Evolutionary conservation across 2,113 vertebrate genomes (phyloP), one percentile per base, ranked within the genome.

Genomic region (Mohoua ochrocephala): DNA sequence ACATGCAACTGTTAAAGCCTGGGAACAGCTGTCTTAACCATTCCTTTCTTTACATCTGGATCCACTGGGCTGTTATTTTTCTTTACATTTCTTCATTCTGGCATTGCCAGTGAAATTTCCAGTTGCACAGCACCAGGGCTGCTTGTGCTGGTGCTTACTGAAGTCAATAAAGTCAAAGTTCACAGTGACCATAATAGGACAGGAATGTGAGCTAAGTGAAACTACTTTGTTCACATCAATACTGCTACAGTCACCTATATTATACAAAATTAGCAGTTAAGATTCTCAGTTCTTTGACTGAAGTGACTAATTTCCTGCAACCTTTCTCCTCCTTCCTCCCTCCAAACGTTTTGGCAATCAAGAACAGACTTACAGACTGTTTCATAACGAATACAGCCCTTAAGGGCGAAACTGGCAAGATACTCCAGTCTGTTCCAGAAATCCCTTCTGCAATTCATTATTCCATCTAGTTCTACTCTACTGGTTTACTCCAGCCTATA

Each of bases 261-360:
- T 33, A 74, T 13, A 77, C 42, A 74, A 63, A 81, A 91, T 67
- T 23, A 88, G 82, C 60, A 92, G 69, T 60, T 92, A 11, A 85
- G 79, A 56, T 56, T 64, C 91, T 78, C 59, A 41, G 59, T 52
- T 91, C 85, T 93, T 53, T 68, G 83, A 93, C 75, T 71, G 5
- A 88, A 92, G 53, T 64, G 86, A 96, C 59, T 81, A 71, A 97
- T 93, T 95, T 96, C 89, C 89, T 87, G 82, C 74, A 88, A 92
- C 82, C 86, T 91, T 89, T 94, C 92, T 89, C 87, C 93, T 92
- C 79, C 79, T 91, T 85, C 67, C 81, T 90, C 75, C 85, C 68
- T 67, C 89, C 74, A 71, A 93, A 84, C 11, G 13, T 86, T 64
- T 28, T 86, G 87, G 93, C 89, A 96, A 92, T 44, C 59, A 60